phyloP scores from a whole-genome alignment of 2,797 vertebrate genomes.

The Rhadinocentrus ornatus region DNA sequence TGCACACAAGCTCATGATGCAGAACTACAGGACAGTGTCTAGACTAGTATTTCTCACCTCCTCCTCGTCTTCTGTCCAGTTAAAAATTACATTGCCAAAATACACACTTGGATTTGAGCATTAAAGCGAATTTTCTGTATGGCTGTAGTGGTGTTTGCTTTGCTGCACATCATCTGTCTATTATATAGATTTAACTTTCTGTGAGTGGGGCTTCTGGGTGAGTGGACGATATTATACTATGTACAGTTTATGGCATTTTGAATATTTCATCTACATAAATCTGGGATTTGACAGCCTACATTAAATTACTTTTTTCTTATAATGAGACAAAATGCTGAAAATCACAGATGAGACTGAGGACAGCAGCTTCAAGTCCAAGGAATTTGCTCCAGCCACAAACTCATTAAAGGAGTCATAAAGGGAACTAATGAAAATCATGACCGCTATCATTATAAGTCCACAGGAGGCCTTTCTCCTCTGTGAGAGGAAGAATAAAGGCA shows the following conservation, averaged over 20 bases:
- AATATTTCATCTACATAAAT: slow-evolving; percentile 7
- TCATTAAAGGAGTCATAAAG: slow-evolving; percentile 75
- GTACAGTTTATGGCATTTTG: slow-evolving; percentile 1
- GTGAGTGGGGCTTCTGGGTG: background rate
- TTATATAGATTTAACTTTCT: slow-evolving; percentile 10
- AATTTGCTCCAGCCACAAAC: slow-evolving; percentile 57
- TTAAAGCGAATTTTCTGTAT: slow-evolving; percentile 30
- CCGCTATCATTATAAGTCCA: slow-evolving; percentile 67
- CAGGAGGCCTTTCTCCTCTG: slow-evolving; percentile 55
- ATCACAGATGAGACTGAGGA: slow-evolving; percentile 56
- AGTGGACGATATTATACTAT: slow-evolving; percentile 1
- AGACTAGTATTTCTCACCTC: slow-evolving; percentile 68
- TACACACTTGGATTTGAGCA: slow-evolving; percentile 21
- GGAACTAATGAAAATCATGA: slow-evolving; percentile 76
- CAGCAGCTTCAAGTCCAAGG: slow-evolving; percentile 37
- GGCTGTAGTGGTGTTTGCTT: slow-evolving; percentile 21
- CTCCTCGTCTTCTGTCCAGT: slow-evolving; percentile 68
- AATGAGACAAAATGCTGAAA: slow-evolving; percentile 54
- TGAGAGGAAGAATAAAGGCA: slow-evolving; percentile 56
- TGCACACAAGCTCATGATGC: slow-evolving; percentile 42
- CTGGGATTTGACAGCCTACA: background rate
- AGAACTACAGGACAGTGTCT: slow-evolving; percentile 59
- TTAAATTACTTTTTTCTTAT: slow-evolving; percentile 20
- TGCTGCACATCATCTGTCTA: slow-evolving; percentile 6
- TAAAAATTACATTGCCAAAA: slow-evolving; percentile 49